Percentiles rank a stretch among this genome's conserved stretches.
phyloP scores from a whole-genome alignment of 2,888 invertebrate genomes.

The Caenorhabditis sp. region DNA sequence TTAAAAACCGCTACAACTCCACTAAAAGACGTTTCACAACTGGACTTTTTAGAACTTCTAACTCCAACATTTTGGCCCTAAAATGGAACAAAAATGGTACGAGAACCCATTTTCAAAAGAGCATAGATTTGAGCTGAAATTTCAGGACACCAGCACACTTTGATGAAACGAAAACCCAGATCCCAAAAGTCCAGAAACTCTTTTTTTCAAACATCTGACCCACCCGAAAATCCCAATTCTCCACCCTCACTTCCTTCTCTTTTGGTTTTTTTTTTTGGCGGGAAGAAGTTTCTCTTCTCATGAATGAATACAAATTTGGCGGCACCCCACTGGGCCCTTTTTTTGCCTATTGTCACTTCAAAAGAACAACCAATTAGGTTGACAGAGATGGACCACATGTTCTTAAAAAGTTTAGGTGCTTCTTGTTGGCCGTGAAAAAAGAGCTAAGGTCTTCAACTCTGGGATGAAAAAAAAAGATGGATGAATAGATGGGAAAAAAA shows the following conservation, averaged over 20 bases:
- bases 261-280: constrained; percentile 8
- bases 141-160: too few relatives aligned
- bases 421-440: constrained; percentile 1
- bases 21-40: too few relatives aligned
- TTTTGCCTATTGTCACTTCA: not conserved
- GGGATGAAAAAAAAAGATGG: not conserved
- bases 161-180: not conserved
- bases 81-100: too few relatives aligned
- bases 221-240: not conserved
- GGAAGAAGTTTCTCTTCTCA: constrained; percentile 4
- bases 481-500: not conserved
- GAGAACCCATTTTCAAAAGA: too few relatives aligned
- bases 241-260: constrained; percentile 27
- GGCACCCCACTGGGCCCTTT: constrained; percentile 14
- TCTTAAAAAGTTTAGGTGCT: not conserved
- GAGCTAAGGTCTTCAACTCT: too few relatives aligned
- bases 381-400: not conserved
- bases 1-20: too few relatives aligned
- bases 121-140: too few relatives aligned
- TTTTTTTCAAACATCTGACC: not conserved
- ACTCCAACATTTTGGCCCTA: too few relatives aligned
- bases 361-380: constrained; percentile 1
- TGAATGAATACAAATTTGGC: constrained; percentile 55
- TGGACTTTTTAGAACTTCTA: too few relatives aligned
- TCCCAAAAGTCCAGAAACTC: not conserved